phyloP scores from a whole-genome alignment of 2,113 vertebrate genomes.

The Macroglossus sobrinus region DNA sequence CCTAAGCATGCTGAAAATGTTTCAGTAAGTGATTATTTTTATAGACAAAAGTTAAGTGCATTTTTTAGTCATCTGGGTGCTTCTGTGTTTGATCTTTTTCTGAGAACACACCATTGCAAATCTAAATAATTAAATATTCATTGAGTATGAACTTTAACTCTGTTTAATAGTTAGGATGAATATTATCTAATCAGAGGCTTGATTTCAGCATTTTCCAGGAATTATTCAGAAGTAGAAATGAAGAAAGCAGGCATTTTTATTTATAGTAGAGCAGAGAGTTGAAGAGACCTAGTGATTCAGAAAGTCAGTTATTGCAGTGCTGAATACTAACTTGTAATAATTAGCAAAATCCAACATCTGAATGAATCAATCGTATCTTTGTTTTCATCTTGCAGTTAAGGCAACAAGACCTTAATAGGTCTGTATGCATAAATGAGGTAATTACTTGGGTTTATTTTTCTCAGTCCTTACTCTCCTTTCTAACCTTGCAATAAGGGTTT shows the following conservation, averaged over 20 bases:
- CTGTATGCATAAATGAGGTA: not conserved
- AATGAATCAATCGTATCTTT: conserved; percentile 46
- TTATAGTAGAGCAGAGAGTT: conserved; percentile 15
- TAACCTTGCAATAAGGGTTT: conserved; percentile 11
- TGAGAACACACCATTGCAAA: not conserved
- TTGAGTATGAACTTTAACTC: conserved; percentile 42
- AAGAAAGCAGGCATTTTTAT: conserved; percentile 52
- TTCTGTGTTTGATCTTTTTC: not conserved
- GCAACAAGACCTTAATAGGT: conserved; percentile 14
- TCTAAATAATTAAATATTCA: conserved; percentile 46
- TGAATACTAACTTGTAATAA: not conserved
- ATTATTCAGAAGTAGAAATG: conserved; percentile 1
- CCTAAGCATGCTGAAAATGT: not conserved
- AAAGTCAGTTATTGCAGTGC: not conserved
- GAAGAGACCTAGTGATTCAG: not conserved
- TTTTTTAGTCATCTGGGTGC: not conserved
- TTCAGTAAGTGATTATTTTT: not conserved
- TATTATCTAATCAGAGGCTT: conserved; percentile 16
- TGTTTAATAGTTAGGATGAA: conserved; percentile 29
- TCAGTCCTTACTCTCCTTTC: not conserved
- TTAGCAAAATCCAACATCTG: conserved; percentile 19
- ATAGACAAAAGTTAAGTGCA: conserved; percentile 14
- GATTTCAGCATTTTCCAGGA: conserved; percentile 46
- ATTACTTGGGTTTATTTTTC: not conserved
- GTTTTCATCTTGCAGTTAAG: conserved; percentile 8